Evolutionary conservation across 1,140 invertebrate genomes (phyloP).

Genomic region (Diprion similis): DNA sequence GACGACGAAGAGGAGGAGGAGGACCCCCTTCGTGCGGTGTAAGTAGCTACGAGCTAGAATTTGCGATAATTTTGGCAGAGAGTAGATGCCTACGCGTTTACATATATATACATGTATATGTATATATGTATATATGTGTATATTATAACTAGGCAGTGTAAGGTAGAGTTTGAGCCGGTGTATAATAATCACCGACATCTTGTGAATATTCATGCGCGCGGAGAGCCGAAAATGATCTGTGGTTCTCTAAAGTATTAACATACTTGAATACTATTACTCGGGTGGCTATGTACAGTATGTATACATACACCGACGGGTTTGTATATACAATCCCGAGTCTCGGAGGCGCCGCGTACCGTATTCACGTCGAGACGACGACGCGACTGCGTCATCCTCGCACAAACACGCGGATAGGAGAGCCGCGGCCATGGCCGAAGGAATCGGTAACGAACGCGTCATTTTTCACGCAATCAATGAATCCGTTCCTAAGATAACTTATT

Average conservation of each 20-base stretch:
- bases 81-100: not conserved
- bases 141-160: not conserved
- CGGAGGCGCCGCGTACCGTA: not conserved
- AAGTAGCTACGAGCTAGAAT: too few species aligned
- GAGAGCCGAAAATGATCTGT: conserved; percentile 28
- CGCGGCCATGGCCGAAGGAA: not conserved
- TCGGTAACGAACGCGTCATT: conserved; percentile 11
- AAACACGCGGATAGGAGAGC: too few species aligned
- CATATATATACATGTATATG: not conserved
- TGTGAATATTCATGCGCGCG: conserved; percentile 28
- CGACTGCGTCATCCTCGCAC: too few species aligned
- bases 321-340: not conserved
- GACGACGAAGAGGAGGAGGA: not conserved
- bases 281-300: not conserved
- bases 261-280: conserved; percentile 8
- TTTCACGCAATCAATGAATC: conserved; percentile 12
- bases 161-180: not conserved
- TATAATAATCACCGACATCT: conserved; percentile 18
- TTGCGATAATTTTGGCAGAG: too few species aligned
- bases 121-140: not conserved
- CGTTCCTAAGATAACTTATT: conserved; percentile 23
- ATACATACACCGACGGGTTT: not conserved
- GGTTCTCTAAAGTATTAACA: conserved; percentile 22
- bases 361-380: too few species aligned
- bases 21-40: not conserved